phyloP scores from a whole-genome alignment of 2,113 vertebrate genomes.

The Anas platyrhynchos region DNA sequence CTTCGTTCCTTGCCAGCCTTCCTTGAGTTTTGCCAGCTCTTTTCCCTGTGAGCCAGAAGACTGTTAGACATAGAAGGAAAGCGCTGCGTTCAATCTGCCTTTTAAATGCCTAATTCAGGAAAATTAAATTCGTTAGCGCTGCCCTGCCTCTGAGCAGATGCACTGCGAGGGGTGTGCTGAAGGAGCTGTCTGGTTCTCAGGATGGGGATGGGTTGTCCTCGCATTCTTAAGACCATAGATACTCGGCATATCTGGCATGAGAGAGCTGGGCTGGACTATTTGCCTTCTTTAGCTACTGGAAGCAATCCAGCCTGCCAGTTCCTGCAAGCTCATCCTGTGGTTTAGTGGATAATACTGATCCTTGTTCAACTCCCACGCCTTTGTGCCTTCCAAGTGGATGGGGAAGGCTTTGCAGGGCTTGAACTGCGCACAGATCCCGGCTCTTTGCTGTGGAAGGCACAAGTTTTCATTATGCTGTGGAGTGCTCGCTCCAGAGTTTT shows the following conservation, averaged over 20 bases:
- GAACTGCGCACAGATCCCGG: background rate
- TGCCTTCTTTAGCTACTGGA: constrained; percentile 36
- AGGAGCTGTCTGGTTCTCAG: background rate
- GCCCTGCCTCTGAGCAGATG: background rate
- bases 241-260: background rate
- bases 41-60: background rate
- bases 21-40: background rate
- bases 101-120: background rate
- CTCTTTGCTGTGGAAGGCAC: background rate
- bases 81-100: background rate
- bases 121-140: background rate
- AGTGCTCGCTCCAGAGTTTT: background rate
- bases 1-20: background rate
- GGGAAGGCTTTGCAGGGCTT: background rate
- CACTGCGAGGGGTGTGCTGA: background rate
- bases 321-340: constrained; percentile 40
- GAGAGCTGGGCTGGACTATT: background rate
- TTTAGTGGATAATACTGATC: constrained; percentile 43
- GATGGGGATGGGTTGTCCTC: background rate
- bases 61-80: background rate
- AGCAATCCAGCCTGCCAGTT: constrained; percentile 32
- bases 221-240: background rate
- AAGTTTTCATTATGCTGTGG: background rate
- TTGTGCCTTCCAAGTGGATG: background rate
- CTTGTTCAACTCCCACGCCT: constrained; percentile 51